phyloP scores from a whole-genome alignment of 2,888 invertebrate species.

The Athalia rosae region DNA sequence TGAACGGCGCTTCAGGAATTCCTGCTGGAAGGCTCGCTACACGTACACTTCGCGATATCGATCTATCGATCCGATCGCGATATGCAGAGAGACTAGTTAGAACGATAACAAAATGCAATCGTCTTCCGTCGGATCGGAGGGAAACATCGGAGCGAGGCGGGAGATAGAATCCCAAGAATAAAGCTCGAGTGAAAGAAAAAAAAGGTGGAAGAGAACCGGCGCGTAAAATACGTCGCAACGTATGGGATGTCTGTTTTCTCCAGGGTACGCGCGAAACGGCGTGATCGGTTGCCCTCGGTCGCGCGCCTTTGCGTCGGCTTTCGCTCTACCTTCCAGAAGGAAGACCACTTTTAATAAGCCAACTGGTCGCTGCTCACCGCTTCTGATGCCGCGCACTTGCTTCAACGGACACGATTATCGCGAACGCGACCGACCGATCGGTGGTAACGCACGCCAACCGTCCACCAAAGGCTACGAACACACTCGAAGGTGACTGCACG shows the following conservation, averaged over 20 bases:
- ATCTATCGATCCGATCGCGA: conserved; percentile 21
- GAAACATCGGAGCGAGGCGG: too few relatives aligned
- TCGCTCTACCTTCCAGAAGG: conserved; percentile 27
- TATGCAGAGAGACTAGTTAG: not conserved
- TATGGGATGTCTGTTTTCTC: not conserved
- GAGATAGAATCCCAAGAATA: too few relatives aligned
- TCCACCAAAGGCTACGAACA: conserved; percentile 16
- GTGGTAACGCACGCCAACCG: conserved; percentile 13
- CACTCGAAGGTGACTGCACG: conserved; percentile 10
- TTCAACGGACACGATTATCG: conserved; percentile 55
- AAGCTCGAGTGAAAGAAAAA: not conserved
- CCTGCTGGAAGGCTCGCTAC: conserved; percentile 30
- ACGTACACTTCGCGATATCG: conserved; percentile 9
- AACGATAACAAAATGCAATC: not conserved
- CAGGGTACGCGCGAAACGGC: not conserved
- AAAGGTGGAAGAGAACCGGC: not conserved
- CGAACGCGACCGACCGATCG: conserved; percentile 30
- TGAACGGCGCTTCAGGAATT: conserved; percentile 22
- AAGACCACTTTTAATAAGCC: conserved; percentile 38
- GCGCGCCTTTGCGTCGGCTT: conserved; percentile 29
- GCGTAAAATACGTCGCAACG: not conserved
- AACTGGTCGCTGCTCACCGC: conserved; percentile 41
- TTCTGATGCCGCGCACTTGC: conserved; percentile 64
- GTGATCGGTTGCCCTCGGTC: conserved; percentile 8
- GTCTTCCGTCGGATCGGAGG: too few relatives aligned